Conservation (phyloP, 1,140 invertebrate genomes). For the Eulimnadia texana region DNA sequence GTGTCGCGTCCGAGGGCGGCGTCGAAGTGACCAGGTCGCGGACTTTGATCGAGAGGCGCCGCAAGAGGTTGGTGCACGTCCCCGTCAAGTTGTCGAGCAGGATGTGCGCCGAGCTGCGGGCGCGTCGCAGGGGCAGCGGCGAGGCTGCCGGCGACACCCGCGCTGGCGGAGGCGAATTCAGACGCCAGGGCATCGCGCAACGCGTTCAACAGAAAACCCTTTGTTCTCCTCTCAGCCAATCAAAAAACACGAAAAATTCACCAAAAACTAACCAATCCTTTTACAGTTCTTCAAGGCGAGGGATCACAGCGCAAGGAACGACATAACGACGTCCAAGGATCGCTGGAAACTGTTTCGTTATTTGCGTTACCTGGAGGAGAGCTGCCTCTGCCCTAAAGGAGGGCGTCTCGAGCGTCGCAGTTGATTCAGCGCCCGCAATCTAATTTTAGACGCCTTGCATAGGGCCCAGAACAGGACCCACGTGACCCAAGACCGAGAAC, state of each 20-base stretch:
- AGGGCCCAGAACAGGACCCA: neutral
- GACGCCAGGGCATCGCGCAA: neutral
- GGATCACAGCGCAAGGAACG: neutral
- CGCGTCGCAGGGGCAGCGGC: slow-evolving; percentile 3
- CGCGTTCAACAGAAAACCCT: neutral
- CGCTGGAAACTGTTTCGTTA: neutral
- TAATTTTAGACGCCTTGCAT: neutral
- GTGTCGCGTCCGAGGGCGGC: slow-evolving; percentile 17
- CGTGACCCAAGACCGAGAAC: neutral
- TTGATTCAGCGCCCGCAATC: neutral
- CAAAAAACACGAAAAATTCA: too few species aligned
- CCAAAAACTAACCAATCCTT: too few species aligned
- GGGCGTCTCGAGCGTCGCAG: too few species aligned
- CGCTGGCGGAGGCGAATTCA: neutral
- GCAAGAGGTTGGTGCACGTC: slow-evolving; percentile 60
- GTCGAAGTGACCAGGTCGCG: slow-evolving; percentile 39
- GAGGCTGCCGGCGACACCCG: neutral
- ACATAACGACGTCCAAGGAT: neutral
- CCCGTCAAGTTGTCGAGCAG: slow-evolving; percentile 40
- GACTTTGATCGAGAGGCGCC: slow-evolving; percentile 50
- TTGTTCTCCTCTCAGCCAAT: neutral
- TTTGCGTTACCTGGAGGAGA: neutral
- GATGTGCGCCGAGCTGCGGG: slow-evolving; percentile 57
- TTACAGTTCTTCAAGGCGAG: too few species aligned
- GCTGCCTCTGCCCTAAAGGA: too few species aligned